phyloP scores from a whole-genome alignment of 2,113 vertebrate genomes.

The Bubo bubo region DNA sequence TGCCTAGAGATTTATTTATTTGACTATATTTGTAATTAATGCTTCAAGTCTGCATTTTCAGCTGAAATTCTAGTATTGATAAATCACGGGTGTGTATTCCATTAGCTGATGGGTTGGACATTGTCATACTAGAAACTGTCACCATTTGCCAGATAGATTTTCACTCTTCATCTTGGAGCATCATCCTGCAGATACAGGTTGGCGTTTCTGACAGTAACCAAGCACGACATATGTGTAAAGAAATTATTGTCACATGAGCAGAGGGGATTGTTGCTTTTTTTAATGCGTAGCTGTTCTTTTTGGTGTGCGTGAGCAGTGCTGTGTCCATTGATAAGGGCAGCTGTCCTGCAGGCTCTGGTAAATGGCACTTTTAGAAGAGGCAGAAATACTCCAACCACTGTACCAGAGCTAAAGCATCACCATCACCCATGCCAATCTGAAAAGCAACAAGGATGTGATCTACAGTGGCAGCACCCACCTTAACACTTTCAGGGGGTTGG shows the following conservation, averaged over 20 bases:
- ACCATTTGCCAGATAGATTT: background rate
- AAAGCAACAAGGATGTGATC: background rate
- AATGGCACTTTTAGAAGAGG: background rate
- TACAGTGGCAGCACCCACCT: background rate
- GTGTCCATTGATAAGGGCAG: accelerated
- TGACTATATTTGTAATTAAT: background rate
- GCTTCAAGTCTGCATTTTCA: background rate
- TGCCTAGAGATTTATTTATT: background rate
- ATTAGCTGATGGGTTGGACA: background rate
- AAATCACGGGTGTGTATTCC: background rate
- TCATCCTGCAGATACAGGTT: background rate
- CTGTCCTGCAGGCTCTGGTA: background rate
- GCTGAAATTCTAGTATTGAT: background rate
- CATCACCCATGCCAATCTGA: background rate
- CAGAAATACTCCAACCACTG: accelerated
- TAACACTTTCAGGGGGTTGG: background rate
- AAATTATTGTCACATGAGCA: background rate
- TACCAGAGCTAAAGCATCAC: background rate
- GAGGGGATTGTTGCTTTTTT: background rate
- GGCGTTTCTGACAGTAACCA: background rate
- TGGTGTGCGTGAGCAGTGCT: background rate
- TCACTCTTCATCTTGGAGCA: background rate
- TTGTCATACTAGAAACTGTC: background rate
- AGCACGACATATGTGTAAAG: background rate
- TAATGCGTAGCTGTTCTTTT: background rate